Evolutionary conservation across 2,888 invertebrate genomes (phyloP), one percentile per base, ranked within the genome.

Genomic region (Crossocerus cetratus): DNA sequence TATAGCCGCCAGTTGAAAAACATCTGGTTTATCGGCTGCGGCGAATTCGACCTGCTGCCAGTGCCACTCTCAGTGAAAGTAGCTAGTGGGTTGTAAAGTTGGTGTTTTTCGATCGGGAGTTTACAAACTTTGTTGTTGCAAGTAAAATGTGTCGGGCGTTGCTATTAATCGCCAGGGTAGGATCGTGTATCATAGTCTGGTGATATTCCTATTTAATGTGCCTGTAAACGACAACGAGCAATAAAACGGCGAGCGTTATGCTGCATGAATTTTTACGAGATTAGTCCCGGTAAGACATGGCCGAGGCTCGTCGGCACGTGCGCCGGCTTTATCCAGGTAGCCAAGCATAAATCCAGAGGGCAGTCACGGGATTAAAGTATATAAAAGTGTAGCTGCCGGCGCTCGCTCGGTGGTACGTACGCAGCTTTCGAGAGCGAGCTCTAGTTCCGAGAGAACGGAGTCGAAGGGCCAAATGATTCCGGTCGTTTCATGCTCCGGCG

Each of bases 181-280:
- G 45, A 68, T 65, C 44, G 56, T n/a, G 57, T 42, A 65, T 57
- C 22, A 18, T 45, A 14, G 20, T 44, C 65, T 68, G 20, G 55
- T 4, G 53, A 22, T 62, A 68, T 61, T 60, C 55, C 60, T 32
- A 11, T 32, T 4, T 32, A 32, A 32, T 32, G 11, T 32, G 8
- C 32, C 32, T 44, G 57, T 14, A 23, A 56, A 69, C 74, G 68
- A 62, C 72, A 43, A 54, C 63, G 69, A 65, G 58, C 79, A 77
- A 81, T 85, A 83, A 86, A 86, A 85, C 83, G 83, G 86, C 79
- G 84, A 77, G 79, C 76, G 80, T 83, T 86, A 86, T 86, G 86
- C 83, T 86, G 83, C 85, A 87, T 87, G 84, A 86, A 87, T 86
- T 86, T 87, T 87, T 87, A 87, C 86, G 87, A 86, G 87, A 87